These are phyloP conservation scores for Apotomis turbidana DNA, from an alignment of 2,888 invertebrate genomes.

Conservation along the genomic window DNA sequence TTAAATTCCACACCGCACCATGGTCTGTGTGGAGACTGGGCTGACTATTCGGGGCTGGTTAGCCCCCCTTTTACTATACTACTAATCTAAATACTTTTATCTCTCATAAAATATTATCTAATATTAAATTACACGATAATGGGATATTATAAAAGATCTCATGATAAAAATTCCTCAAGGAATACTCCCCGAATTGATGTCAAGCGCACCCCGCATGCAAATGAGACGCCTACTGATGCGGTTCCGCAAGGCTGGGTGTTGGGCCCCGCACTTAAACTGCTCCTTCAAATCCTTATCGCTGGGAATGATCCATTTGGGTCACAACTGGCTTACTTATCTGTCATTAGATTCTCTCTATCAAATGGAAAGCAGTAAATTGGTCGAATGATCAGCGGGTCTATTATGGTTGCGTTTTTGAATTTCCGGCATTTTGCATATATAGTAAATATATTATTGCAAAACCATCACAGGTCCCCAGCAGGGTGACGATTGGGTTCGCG, in stretches of 20 bases:
- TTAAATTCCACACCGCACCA: no score
- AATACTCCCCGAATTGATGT: slow-evolving; percentile 13
- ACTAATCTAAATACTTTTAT: not conserved
- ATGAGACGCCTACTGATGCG: slow-evolving; percentile 11
- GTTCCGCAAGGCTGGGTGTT: slow-evolving; percentile 13
- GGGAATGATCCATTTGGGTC: not conserved
- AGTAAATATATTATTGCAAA: no score
- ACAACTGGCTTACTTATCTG: not conserved
- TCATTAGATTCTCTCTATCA: no score
- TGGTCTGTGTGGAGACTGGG: no score
- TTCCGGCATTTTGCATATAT: no score
- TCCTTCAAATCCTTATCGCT: not conserved
- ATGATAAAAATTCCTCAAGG: slow-evolving; percentile 1
- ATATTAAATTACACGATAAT: not conserved
- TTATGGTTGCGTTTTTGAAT: no score
- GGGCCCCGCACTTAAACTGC: slow-evolving; percentile 7
- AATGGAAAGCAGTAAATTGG: no score
- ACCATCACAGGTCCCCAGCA: no score
- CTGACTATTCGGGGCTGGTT: no score
- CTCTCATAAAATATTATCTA: not conserved
- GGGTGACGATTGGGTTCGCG: no score
- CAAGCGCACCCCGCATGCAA: slow-evolving; percentile 23
- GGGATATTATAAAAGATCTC: slow-evolving; percentile 4
- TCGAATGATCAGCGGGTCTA: no score
- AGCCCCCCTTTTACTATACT: not conserved